These are phyloP conservation scores for Nanorana parkeri DNA, from an alignment of 2,113 vertebrate species.

Conservation along the genomic window DNA sequence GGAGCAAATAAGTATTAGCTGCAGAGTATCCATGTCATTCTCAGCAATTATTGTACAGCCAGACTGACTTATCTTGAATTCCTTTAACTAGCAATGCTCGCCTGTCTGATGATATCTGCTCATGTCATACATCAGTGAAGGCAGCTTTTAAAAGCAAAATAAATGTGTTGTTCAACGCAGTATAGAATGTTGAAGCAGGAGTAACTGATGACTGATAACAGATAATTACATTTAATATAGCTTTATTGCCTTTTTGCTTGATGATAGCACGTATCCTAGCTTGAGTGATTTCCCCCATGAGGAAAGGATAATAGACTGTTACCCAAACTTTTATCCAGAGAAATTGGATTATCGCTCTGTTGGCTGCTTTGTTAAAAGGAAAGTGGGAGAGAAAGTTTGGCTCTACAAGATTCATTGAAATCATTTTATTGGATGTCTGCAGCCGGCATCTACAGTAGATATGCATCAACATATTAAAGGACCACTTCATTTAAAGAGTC, in stretches of 20 bases:
- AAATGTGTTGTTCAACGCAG: neutral
- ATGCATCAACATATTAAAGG: neutral
- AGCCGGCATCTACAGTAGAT: neutral
- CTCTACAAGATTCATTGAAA: neutral
- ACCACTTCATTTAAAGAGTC: too few species aligned
- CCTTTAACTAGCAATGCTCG: neutral
- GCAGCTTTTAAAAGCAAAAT: neutral
- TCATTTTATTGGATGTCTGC: neutral
- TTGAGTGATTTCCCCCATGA: neutral
- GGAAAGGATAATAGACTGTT: slow-evolving; percentile 6
- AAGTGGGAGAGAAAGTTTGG: neutral
- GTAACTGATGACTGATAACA: slow-evolving; percentile 7
- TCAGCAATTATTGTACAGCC: neutral
- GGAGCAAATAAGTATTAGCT: too few species aligned
- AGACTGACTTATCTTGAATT: neutral
- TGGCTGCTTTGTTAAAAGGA: neutral
- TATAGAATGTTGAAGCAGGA: neutral
- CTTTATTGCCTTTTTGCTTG: neutral
- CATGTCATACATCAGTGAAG: neutral
- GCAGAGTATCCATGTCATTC: too few species aligned
- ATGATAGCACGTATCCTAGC: neutral
- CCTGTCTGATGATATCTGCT: neutral
- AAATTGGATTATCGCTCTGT: neutral
- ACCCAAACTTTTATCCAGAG: neutral
- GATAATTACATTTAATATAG: slow-evolving; percentile 28